Evolutionary conservation across 1,140 invertebrate species (phyloP), one percentile per base, ranked within the genome.

Genomic region (Drosophila sturtevanti): DNA sequence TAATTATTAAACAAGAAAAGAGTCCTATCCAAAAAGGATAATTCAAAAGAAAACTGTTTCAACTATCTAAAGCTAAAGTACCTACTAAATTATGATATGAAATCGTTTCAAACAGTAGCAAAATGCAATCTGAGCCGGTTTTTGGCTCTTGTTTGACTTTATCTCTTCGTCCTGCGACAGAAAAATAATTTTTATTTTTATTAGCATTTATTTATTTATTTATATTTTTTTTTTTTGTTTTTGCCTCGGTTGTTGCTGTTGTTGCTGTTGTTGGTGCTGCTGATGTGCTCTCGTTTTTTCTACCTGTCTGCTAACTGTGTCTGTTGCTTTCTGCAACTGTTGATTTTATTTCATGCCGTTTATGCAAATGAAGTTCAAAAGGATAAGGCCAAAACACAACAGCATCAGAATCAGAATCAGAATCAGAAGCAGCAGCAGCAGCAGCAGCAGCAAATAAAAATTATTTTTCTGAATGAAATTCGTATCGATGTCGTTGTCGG

Each of bases 301-400:
- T 84, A 85, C 81, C 81, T 84, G 81, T 82, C 79, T 63, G 65
- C 54, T 37, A 60, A 65, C 66, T 65, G 60, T 65, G 48, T 63
- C 60, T 60, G 51, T 63, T 58, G 67, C 22, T 37, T 81, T 84
- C 77, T 77, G 82, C 84, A 89, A 86, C 82, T 86, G 82, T 89
- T 89, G 84, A 84, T 89, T 89, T 89, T 85, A 89, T 89, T 89
- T 89, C 77, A 89, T 89, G 79, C 84, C 85, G 73, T 89, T 89
- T 89, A 89, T 89, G 84, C 84, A 89, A 89, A 89, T 89, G 64
- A 89, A 89, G 85, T 89, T 84, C 79, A 89, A 89, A 80, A 89
- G 84, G 84, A 89, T 89, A 89, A 89, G 85, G 69, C 84, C 84
- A 82, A 82, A 80, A 79, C 68, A 81, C 77, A 86, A 65, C 64